A percentile compares a stretch with the other conserved stretches of the same genome.
phyloP scores from a whole-genome alignment of 2,113 vertebrate genomes.

The Cinclus mexicanus region DNA sequence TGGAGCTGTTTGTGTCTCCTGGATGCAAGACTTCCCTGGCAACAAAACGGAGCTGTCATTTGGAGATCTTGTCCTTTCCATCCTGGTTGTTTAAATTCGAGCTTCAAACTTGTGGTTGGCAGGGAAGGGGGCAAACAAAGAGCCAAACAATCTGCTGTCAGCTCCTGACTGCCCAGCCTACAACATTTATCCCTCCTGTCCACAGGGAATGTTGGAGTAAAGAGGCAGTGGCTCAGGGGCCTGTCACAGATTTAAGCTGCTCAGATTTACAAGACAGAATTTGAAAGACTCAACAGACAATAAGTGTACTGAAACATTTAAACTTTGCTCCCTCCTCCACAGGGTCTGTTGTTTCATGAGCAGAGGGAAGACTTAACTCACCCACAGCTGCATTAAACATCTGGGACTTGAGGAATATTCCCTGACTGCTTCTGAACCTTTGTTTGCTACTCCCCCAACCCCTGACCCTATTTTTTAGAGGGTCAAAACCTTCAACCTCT shows the following conservation, averaged over 20 bases:
- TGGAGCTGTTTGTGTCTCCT: conserved; percentile 14
- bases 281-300: not conserved
- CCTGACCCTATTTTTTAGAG: not conserved
- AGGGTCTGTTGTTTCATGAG: not conserved
- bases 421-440: not conserved
- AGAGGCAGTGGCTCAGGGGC: not conserved
- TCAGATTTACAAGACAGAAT: not conserved
- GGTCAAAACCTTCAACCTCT: not conserved
- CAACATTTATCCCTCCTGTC: not conserved
- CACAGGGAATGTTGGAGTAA: not conserved
- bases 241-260: not conserved
- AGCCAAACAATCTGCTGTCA: not conserved
- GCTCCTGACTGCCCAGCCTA: not conserved
- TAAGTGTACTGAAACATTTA: not conserved
- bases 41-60: not conserved
- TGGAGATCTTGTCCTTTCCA: not conserved
- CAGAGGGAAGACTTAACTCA: not conserved
- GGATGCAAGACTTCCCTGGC: not conserved
- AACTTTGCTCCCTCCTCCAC: not conserved
- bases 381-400: not conserved
- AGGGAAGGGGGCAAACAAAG: not conserved
- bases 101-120: not conserved
- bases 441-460: not conserved
- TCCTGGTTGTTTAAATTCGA: conserved; percentile 17
- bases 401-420: not conserved